Base-by-base conservation (phyloP, 2,888 invertebrate species). In the Trichogramma dendrolimi region DNA sequence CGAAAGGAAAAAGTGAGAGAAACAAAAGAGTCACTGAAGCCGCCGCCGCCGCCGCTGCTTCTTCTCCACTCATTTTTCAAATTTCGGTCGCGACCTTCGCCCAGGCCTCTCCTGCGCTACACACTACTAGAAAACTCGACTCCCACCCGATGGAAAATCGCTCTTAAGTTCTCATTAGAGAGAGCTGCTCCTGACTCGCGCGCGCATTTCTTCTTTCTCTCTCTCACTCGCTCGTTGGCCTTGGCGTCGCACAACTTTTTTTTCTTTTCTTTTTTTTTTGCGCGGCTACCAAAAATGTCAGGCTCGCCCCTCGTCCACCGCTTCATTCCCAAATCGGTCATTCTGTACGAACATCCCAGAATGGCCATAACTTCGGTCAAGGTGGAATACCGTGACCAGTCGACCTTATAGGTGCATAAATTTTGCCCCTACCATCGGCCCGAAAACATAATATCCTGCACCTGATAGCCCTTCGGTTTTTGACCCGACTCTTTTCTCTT, bases 151-250 rank as follows among this genome's bases (percentile, higher is more conserved):
- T 72, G 69, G 72, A 73, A 73, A 74, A 73, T 73, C 71, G 69
- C 71, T 72, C 71, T 72, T 70, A 71, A 72, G 72, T 71, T 73
- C 73, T 75, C 75, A 72, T 74, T 75, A 73, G 70, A 68, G 68
- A 41, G 65, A 72, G 69, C 75, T 47, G 4, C 38, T 27, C 55
- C 39, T 53, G 40, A 39, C 14, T 42, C 41, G 8, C 14, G 6
- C 52, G 40, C 11, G 14, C 27, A 6, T 43, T 47, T n/a, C 46
- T n/a, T 46, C 27, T 27, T 27, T 27, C 27, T 27, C 27, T 27
- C 27, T 14, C 55, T 14, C 57, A 44, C 51, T 50, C 47, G 10
- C 6, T 42, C 27, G 27, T 38, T 8, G 27, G 49, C 40, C 40
- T 40, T 40, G 41, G 14, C 46, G 46, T 49, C n/a, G 10, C 51